Evolutionary conservation across 2,888 invertebrate genomes (phyloP).

Genomic region (Oligia fasciuncula): DNA sequence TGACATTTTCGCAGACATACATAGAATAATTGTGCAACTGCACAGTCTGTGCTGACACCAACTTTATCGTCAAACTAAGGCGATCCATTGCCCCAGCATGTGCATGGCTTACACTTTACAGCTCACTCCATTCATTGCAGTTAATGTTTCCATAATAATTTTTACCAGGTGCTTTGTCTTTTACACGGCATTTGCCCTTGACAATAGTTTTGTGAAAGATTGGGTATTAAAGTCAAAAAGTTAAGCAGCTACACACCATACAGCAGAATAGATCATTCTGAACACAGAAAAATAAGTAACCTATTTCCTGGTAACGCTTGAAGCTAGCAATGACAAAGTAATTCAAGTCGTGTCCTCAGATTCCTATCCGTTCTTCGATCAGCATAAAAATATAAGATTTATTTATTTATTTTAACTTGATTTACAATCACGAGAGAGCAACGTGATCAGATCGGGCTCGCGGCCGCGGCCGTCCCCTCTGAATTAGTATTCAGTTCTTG

Average conservation of each 20-base stretch:
- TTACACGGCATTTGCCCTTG: neutral
- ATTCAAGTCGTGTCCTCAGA: constrained; percentile 42
- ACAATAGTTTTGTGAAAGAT: neutral
- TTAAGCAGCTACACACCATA: too few relatives aligned
- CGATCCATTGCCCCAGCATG: constrained; percentile 42
- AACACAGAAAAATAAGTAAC: neutral
- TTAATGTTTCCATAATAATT: constrained; percentile 2
- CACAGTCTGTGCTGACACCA: constrained; percentile 46
- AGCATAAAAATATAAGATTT: constrained; percentile 52
- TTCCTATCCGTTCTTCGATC: constrained; percentile 50
- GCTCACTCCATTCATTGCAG: constrained; percentile 1
- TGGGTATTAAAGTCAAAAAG: neutral
- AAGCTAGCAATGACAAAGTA: constrained; percentile 19
- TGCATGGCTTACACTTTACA: constrained; percentile 7
- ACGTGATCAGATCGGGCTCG: constrained; percentile 48
- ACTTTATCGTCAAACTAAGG: constrained; percentile 52
- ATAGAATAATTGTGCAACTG: constrained; percentile 31
- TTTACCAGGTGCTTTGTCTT: neutral
- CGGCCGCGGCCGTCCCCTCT: constrained; percentile 32
- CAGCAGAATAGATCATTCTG: neutral
- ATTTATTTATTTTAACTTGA: constrained; percentile 64
- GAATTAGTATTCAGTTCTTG: constrained; percentile 60
- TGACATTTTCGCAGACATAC: constrained; percentile 27
- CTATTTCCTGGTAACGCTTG: neutral
- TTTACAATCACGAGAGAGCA: constrained; percentile 59